Conservation (phyloP, 2,888 invertebrate genomes). For the Temnothorax unifasciatus region DNA sequence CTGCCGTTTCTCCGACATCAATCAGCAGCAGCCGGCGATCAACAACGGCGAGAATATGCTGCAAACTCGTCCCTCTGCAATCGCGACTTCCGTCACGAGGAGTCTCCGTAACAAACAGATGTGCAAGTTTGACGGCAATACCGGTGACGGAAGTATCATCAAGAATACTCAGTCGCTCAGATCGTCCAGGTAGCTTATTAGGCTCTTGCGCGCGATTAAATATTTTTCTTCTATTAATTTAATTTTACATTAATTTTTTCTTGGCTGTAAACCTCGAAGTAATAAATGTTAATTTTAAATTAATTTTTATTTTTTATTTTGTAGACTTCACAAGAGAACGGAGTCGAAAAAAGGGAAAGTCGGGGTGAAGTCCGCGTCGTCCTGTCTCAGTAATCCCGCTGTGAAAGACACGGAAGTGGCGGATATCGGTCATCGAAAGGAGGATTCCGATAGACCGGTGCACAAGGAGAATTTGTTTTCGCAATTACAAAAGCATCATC, state of each 20-base stretch:
- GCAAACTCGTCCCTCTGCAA: conserved; percentile 77
- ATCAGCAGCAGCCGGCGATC: conserved; percentile 80
- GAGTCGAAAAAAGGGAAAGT: conserved; percentile 80
- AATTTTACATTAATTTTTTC: not conserved
- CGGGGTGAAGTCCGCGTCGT: conserved; percentile 73
- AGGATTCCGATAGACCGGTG: conserved; percentile 80
- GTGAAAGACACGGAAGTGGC: conserved; percentile 70
- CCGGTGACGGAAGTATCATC: conserved; percentile 65
- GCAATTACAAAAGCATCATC: conserved; percentile 76
- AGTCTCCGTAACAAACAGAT: conserved; percentile 84
- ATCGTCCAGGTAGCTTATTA: conserved; percentile 81
- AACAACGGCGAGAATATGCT: conserved; percentile 80
- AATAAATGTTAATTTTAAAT: not conserved
- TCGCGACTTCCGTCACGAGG: conserved; percentile 80
- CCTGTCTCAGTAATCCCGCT: conserved; percentile 66
- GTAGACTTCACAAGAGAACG: conserved; percentile 82
- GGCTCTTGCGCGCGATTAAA: not conserved
- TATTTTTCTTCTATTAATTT: not conserved
- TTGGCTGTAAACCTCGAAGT: too few species aligned
- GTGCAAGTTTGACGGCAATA: conserved; percentile 74
- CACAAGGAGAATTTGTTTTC: conserved; percentile 78
- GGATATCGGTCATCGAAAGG: conserved; percentile 80
- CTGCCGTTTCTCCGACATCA: conserved; percentile 91
- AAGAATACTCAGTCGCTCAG: conserved; percentile 81
- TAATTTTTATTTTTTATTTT: conserved; percentile 46